Evolutionary conservation across 2,113 vertebrate species (phyloP), one percentile per base, ranked within the genome.

Genomic region (Aplodontia rufa): DNA sequence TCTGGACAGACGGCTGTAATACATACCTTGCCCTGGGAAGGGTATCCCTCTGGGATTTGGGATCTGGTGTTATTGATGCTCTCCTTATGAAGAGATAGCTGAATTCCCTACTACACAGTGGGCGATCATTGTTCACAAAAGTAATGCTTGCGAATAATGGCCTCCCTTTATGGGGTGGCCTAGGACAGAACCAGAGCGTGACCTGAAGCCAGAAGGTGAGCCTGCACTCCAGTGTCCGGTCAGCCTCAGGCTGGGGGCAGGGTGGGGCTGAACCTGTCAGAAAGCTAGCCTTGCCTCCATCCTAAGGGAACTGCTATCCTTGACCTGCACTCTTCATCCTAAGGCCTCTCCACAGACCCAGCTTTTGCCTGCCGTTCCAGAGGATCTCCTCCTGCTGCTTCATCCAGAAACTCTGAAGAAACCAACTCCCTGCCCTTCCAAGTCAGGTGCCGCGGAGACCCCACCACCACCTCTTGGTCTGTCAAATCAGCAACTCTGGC

Each of bases 381-480:
- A 45, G 49, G 5, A 9, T 64, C 7, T 68, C 30, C 66, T 66
- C 30, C 75, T 35, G 45, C 30, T 37, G 22, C 35, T 28, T 28
- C 55, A 66, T 14, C 37, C 30, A 68, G 58, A 85, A 17, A 64
- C 62, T 74, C 40, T 1, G 0, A 28, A 81, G 62, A 81, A 76
- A 40, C 28, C 64, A 42, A 47, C 13, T 69, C 45, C 58, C 88
- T 1, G 6, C 47, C 26, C 28, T 42, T 68, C 35, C 49, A 22
- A 42, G 37, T 2, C 42, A 83, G 51, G 55, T 5, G 32, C n/a
- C 64, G 12, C 64, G 10, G 69, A 42, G 40, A 51, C 49, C 32
- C 37, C 66, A n/a, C 19, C 0, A 0, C 45, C 51, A 22, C 22
- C 22, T 37, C 35, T 20, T 28, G 6, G 7, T 53, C 40, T 2